Base-by-base conservation (phyloP, 2,888 invertebrate species). In the Operophtera brumata region DNA sequence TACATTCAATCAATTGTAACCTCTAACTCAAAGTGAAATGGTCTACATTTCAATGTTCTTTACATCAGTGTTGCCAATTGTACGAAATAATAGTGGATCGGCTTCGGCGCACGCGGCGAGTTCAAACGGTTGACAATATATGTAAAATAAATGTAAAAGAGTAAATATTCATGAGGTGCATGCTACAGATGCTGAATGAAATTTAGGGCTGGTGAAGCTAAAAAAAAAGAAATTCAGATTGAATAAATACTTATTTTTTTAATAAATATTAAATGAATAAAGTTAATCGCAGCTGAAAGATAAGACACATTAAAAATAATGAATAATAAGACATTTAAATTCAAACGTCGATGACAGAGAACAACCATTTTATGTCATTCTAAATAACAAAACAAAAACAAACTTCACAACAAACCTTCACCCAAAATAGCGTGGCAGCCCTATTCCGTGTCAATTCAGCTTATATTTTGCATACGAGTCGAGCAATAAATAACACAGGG, bases 391-490 rank as follows among this genome's bases (percentile, higher is more conserved):
- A 6, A 34, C 11, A 3, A n/a, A 34, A 13, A 36, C 2, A n/a
- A 12, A n/a, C 20, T 13, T 7, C 14, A 39, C 2, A 6, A 25
- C 9, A 20, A 20, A 25, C 13, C 6, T 20, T 20, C 10, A 36
- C 12, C 1, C 11, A 20, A 39, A 26, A 28, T 1, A 8, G 26
- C 10, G 45, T 40, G 64, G 49, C 75, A 83, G 46, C 83, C 83
- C 80, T 83, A 67, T 34, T 57, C 64, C 66, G 71, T 71, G 76
- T 80, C 78, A 81, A 81, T 77, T 76, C 65, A 48, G 72, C 69
- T 72, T 69, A 72, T 76, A 78, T 80, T 84, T 82, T 84, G 84
- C 83, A 84, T 84, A 77, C 75, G 73, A 73, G 65, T 72, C 75
- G 65, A 49, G 75, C 61, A 74, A 82, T 84, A 84, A 84, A 84